phyloP scores from a whole-genome alignment of 37 sponge, comb jelly and placozoan genomes.

The Axinella damicornis region DNA sequence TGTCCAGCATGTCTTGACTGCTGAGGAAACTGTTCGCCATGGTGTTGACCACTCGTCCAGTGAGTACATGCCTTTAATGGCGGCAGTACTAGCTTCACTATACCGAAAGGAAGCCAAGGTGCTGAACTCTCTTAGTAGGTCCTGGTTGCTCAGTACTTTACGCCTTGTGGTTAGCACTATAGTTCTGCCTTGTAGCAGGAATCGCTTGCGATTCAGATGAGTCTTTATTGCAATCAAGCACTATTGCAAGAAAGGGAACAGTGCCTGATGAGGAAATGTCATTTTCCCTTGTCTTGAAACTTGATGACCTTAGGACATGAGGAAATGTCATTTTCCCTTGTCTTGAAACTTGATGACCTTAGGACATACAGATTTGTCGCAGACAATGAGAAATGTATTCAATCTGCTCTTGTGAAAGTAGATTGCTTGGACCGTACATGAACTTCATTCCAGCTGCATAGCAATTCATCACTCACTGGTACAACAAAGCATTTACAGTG shows the following conservation, averaged over 20 bases:
- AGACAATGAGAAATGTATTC: too few species aligned
- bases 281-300: conserved; percentile 25
- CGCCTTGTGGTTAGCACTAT: background rate
- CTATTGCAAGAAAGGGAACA: background rate
- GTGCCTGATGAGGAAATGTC: conserved; percentile 6
- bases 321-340: background rate
- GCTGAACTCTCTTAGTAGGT: background rate
- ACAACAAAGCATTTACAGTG: too few species aligned
- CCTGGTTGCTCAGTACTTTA: conserved; percentile 1
- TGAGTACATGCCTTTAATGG: background rate
- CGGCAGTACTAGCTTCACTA: background rate
- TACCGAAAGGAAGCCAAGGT: too few species aligned
- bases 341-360: background rate
- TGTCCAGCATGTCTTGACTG: background rate
- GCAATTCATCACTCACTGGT: too few species aligned
- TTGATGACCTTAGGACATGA: too few species aligned
- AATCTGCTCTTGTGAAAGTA: too few species aligned
- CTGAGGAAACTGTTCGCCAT: background rate
- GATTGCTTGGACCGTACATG: too few species aligned
- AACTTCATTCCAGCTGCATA: too few species aligned
- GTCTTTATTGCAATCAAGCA: conserved; percentile 25
- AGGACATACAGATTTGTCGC: too few species aligned
- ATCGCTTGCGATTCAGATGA: background rate
- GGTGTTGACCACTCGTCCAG: conserved; percentile 2
- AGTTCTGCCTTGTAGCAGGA: background rate